Evolutionary conservation across 2,113 vertebrate genomes (phyloP).

Genomic region (Tursiops truncatus): DNA sequence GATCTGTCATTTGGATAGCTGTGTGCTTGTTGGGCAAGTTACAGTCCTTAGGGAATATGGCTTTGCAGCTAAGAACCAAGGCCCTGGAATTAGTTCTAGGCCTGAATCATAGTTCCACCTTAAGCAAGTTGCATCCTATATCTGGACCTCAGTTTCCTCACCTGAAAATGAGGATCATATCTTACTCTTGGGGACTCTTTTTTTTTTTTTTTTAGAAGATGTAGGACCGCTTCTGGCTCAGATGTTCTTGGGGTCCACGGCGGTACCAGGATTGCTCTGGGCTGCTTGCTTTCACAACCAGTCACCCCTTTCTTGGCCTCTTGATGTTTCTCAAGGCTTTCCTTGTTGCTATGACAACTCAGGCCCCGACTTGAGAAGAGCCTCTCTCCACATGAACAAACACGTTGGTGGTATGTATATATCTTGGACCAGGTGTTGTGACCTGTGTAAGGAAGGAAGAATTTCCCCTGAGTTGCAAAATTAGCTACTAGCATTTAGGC

Average conservation of each 20-base stretch:
- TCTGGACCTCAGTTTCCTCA: background rate
- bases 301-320: background rate
- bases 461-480: constrained; percentile 33
- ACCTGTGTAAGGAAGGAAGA: constrained; percentile 33
- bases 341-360: constrained; percentile 31
- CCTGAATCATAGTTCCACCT: background rate
- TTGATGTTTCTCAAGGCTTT: background rate
- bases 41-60: background rate
- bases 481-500: constrained; percentile 16
- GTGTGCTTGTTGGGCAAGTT: background rate
- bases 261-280: background rate
- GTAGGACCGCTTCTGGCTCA: background rate
- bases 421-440: constrained; percentile 18
- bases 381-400: constrained; percentile 25
- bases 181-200: background rate
- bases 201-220: background rate
- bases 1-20: background rate
- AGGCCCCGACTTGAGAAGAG: background rate
- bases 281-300: background rate
- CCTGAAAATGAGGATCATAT: background rate
- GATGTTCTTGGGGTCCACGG: background rate
- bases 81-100: background rate
- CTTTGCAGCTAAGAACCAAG: background rate
- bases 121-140: background rate
- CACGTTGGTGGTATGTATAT: background rate